These are phyloP conservation scores for Ailurus styani DNA, from an alignment of 2,113 vertebrate genomes.

Conservation along the genomic window DNA sequence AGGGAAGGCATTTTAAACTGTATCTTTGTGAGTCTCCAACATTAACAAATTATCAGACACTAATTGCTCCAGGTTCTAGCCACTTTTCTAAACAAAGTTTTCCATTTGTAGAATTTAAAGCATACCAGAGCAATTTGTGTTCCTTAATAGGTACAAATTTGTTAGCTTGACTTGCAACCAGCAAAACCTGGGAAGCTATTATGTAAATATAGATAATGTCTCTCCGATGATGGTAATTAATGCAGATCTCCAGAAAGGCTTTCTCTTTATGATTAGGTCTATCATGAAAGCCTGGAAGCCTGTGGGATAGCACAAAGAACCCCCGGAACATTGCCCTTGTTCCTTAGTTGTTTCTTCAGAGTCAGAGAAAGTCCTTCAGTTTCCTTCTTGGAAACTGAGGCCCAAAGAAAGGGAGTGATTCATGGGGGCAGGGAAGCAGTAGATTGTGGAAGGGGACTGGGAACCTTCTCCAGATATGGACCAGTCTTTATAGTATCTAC, in stretches of 20 bases:
- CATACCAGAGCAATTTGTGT: constrained; percentile 36
- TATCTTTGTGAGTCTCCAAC: not conserved
- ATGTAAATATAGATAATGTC: constrained; percentile 50
- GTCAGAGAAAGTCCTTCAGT: not conserved
- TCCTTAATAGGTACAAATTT: constrained; percentile 61
- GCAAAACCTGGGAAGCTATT: constrained; percentile 41
- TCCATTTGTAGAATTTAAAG: constrained; percentile 52
- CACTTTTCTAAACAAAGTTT: constrained; percentile 23
- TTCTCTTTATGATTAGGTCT: not conserved
- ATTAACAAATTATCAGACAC: constrained; percentile 37
- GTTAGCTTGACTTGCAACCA: constrained; percentile 41
- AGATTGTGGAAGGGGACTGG: not conserved
- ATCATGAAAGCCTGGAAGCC: rapidly evolving
- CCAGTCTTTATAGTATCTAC: not conserved
- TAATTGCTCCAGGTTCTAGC: constrained; percentile 43
- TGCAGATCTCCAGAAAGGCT: not conserved
- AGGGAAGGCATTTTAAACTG: not conserved
- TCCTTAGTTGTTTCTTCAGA: not conserved
- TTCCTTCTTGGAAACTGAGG: not conserved
- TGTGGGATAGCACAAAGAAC: not conserved
- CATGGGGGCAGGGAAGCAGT: not conserved
- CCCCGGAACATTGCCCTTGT: not conserved
- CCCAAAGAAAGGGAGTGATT: not conserved
- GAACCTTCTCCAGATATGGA: rapidly evolving
- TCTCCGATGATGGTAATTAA: not conserved